Evolutionary conservation across 2,888 invertebrate genomes (phyloP).

Genomic region (Xylocampa areola): DNA sequence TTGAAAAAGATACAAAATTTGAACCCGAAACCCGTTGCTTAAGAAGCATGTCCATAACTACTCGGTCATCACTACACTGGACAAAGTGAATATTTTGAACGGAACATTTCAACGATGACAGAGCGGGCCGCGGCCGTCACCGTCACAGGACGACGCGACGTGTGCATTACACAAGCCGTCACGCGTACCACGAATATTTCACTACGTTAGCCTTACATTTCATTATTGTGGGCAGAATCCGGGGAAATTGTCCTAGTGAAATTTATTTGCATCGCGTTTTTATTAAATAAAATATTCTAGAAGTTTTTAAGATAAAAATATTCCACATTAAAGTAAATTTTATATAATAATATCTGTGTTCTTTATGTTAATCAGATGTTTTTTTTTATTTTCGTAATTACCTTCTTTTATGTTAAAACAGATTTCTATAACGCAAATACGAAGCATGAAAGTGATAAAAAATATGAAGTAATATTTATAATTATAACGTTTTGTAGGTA

Average conservation of each 20-base stretch:
- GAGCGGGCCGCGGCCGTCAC: constrained; percentile 27
- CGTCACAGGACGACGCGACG: constrained; percentile 46
- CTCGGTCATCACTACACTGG: no score
- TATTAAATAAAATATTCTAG: constrained; percentile 12
- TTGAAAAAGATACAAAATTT: no score
- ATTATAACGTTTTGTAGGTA: no score
- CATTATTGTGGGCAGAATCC: constrained; percentile 56
- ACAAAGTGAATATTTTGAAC: constrained; percentile 60
- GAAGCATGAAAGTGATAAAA: no score
- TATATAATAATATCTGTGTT: no score
- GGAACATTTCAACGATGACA: constrained; percentile 63
- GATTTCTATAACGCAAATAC: no score
- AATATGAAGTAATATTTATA: no score
- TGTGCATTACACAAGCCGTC: constrained; percentile 50
- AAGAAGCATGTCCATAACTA: no score
- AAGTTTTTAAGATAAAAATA: constrained; percentile 17
- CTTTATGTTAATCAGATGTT: no score
- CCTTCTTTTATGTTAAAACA: no score
- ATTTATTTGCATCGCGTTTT: constrained; percentile 36
- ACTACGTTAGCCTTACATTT: constrained; percentile 60
- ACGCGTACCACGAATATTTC: constrained; percentile 59
- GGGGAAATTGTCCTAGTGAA: constrained; percentile 52
- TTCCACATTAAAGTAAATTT: not conserved
- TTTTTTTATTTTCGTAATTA: no score
- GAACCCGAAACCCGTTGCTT: no score